Evolutionary conservation across 1,140 invertebrate species (phyloP), one percentile per base, ranked within the genome.

Genomic region (Saccostrea cuccullata): DNA sequence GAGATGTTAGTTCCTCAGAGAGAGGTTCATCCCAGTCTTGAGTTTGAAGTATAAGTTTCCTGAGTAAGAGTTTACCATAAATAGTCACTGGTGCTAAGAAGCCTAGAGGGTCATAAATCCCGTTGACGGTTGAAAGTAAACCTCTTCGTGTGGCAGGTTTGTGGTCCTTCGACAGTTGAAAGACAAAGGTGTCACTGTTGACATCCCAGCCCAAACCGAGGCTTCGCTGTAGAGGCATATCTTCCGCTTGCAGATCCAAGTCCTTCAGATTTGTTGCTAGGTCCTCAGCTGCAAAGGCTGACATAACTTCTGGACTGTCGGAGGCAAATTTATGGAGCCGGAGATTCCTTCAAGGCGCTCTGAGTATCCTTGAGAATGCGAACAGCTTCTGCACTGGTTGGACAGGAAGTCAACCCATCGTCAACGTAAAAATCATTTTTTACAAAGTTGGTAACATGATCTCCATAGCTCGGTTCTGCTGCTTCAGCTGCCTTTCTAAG

Each of bases 121-220:
- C 40, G 17, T 85, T 55, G 17, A 85, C 13, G 20, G 55, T 56
- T 56, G 84, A 85, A 56, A 85, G 55, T 20, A 56, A 15, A n/a
- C 84, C 84, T 58, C 55, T 20, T 20, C 56, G 47, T 47, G 84
- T 85, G 55, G n/a, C 36, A 30, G 84, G 84, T 58, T 85, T 85
- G 2, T 83, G n/a, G 30, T 84, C 55, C 15, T 55, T 36, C 11
- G 85, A 83, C 1, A 88, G 36, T 23, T 84, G 84, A 73, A 91
- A 87, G 0, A 40, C 58, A 82, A 90, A 88, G 0, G 30, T 60
- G 83, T 91, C 90, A 17, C 23, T 58, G 11, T 90, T n/a, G 9
- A 91, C 12, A 56, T 89, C 47, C 86, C 88, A 91, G 17, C n/a
- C 36, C 0, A 91, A 23, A 4, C 90, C 89, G 47, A 88, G 82